Evolutionary conservation across 2,888 invertebrate species (phyloP).

Genomic region (Schrankia costaestrigalis): DNA sequence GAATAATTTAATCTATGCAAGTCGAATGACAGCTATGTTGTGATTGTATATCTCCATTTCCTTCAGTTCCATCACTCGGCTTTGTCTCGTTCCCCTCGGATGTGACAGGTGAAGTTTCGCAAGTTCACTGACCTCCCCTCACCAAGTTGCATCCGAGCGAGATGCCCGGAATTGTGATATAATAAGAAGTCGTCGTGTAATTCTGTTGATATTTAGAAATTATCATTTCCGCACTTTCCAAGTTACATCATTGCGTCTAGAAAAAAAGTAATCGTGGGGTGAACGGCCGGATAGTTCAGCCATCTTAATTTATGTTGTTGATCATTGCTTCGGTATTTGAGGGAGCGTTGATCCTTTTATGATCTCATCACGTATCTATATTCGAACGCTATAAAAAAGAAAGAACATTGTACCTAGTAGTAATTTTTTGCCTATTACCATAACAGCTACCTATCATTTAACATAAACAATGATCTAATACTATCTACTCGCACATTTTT

Average conservation of each 20-base stretch:
- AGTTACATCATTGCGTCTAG: constrained; percentile 67
- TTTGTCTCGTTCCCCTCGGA: constrained; percentile 49
- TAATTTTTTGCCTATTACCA: too few relatives aligned
- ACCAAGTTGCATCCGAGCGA: constrained; percentile 52
- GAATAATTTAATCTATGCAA: constrained; percentile 42
- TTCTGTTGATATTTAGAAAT: constrained; percentile 62
- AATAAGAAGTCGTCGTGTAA: constrained; percentile 58
- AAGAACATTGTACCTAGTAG: constrained; percentile 13
- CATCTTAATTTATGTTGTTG: constrained; percentile 53
- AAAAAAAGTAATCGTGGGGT: constrained; percentile 59
- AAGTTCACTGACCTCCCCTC: constrained; percentile 72
- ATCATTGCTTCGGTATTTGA: constrained; percentile 66
- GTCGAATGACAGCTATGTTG: too few relatives aligned
- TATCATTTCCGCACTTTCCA: constrained; percentile 76
- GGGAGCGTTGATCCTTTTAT: constrained; percentile 74
- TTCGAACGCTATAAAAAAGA: constrained; percentile 34
- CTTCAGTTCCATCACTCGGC: constrained; percentile 56
- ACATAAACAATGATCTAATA: too few relatives aligned
- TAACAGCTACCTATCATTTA: too few relatives aligned
- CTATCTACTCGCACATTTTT: too few relatives aligned
- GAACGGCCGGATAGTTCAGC: constrained; percentile 61
- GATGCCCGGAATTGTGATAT: constrained; percentile 66
- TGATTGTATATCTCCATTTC: constrained; percentile 65
- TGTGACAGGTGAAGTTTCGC: constrained; percentile 73
- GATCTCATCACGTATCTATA: constrained; percentile 65